Evolutionary conservation across 1,140 invertebrate genomes (phyloP).

Genomic region (Drosophila bocqueti): DNA sequence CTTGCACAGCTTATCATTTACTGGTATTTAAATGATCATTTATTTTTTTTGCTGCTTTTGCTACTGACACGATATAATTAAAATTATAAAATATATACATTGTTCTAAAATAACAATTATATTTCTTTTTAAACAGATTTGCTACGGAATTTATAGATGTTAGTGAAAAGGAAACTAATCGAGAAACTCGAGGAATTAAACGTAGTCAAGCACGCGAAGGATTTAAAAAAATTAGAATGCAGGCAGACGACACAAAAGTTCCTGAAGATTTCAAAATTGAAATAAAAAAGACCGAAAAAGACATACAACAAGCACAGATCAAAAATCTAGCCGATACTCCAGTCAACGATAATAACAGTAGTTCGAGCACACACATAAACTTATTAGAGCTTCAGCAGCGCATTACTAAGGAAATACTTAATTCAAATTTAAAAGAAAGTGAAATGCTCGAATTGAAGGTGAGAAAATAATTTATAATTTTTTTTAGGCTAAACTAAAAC

Average conservation of each 20-base stretch:
- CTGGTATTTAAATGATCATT: no score
- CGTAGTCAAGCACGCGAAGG: conserved; percentile 42
- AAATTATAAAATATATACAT: not conserved
- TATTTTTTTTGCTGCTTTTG: not conserved
- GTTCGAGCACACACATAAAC: conserved; percentile 51
- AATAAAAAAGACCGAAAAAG: not conserved
- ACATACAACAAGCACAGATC: conserved; percentile 5
- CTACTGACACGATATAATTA: not conserved
- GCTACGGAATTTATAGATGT: conserved; percentile 96
- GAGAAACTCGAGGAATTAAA: conserved; percentile 67
- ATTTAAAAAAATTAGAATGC: conserved; percentile 44
- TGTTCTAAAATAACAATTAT: not conserved
- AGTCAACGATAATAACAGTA: conserved; percentile 17
- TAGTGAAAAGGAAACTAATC: conserved; percentile 91
- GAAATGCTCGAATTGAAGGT: conserved; percentile 84
- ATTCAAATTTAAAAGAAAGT: conserved; percentile 81
- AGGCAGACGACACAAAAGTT: conserved; percentile 48
- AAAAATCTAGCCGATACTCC: conserved; percentile 1
- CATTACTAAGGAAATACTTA: conserved; percentile 83
- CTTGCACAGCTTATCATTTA: no score
- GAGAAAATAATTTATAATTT: conserved; percentile 14
- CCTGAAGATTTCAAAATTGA: conserved; percentile 6
- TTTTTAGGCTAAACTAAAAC: not conserved
- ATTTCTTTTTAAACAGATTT: conserved; percentile 88
- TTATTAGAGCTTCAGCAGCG: conserved; percentile 80